Conservation (phyloP, 1,140 invertebrate genomes). For the Monochamus saltuarius region DNA sequence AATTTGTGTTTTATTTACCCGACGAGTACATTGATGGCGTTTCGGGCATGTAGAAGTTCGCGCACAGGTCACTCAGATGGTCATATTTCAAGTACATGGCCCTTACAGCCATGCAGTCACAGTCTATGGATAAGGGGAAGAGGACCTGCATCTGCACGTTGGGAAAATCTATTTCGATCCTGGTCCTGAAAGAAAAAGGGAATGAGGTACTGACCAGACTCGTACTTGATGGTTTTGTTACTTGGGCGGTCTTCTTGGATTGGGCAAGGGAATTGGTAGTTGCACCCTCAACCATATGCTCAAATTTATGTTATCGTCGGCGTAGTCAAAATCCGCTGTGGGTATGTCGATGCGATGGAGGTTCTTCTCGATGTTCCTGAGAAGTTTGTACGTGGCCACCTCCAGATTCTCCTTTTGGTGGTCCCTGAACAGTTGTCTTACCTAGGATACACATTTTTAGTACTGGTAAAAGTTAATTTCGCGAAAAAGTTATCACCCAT, state of each 20-base stretch:
- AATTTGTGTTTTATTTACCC: conserved; percentile 16
- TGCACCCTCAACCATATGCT: conserved; percentile 57
- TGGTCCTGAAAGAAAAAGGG: conserved; percentile 37
- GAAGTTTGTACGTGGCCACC: conserved; percentile 54
- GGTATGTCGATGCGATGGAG: conserved; percentile 55
- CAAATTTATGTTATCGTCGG: conserved; percentile 53
- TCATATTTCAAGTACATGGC: conserved; percentile 64
- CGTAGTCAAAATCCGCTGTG: conserved; percentile 53
- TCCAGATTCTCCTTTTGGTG: conserved; percentile 56
- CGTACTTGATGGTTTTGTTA: conserved; percentile 14
- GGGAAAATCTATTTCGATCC: conserved; percentile 60
- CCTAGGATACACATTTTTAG: conserved; percentile 37
- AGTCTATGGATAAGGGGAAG: conserved; percentile 53
- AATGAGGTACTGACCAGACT: too few relatives aligned
- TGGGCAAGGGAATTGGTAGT: conserved; percentile 51
- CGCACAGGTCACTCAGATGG: conserved; percentile 57
- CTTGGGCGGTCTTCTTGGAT: conserved; percentile 42
- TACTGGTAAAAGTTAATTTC: not conserved
- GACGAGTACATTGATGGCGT: conserved; percentile 37
- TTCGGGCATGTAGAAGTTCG: conserved; percentile 47
- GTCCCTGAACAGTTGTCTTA: conserved; percentile 52
- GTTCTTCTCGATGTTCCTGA: conserved; percentile 57
- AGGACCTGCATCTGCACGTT: conserved; percentile 59
- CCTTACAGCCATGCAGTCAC: conserved; percentile 59
- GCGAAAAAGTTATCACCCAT: conserved; percentile 45